Conservation (phyloP, 2,888 invertebrate genomes). For the Melanargia galathea region DNA sequence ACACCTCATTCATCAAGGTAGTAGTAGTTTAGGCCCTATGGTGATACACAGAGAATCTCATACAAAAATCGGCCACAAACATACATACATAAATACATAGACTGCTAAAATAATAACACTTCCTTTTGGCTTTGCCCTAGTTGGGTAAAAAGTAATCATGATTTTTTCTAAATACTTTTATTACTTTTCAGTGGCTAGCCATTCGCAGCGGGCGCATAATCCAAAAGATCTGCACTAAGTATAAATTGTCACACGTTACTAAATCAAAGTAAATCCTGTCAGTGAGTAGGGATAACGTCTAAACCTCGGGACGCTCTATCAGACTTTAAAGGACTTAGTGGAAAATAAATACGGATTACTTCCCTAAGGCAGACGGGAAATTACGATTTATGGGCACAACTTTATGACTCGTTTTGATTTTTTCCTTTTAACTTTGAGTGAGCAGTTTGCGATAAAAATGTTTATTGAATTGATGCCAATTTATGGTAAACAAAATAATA, state of each 20-base stretch:
- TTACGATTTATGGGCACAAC: slow-evolving; percentile 27
- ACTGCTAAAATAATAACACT: too few relatives aligned
- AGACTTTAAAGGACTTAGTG: slow-evolving; percentile 54
- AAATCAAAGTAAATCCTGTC: slow-evolving; percentile 43
- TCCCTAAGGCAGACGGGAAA: slow-evolving; percentile 29
- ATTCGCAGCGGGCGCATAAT: slow-evolving; percentile 10
- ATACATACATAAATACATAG: too few relatives aligned
- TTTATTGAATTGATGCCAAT: not conserved
- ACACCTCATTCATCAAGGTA: too few relatives aligned
- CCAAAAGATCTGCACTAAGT: slow-evolving; percentile 33
- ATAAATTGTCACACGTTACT: slow-evolving; percentile 39
- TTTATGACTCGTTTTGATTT: slow-evolving; percentile 23
- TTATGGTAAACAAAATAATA: too few relatives aligned
- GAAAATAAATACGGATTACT: slow-evolving; percentile 42
- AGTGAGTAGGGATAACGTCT: slow-evolving; percentile 41
- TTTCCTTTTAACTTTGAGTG: not conserved
- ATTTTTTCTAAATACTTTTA: not conserved
- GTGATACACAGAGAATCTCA: too few relatives aligned
- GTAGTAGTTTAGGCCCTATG: too few relatives aligned
- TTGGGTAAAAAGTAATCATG: too few relatives aligned
- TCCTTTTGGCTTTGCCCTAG: too few relatives aligned
- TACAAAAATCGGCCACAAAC: too few relatives aligned
- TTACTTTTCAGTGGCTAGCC: slow-evolving; percentile 9
- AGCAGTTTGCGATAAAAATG: not conserved
- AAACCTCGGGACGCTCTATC: slow-evolving; percentile 47